Evolutionary conservation across 2,888 invertebrate species (phyloP).

Genomic region (Drosophila siamana): DNA sequence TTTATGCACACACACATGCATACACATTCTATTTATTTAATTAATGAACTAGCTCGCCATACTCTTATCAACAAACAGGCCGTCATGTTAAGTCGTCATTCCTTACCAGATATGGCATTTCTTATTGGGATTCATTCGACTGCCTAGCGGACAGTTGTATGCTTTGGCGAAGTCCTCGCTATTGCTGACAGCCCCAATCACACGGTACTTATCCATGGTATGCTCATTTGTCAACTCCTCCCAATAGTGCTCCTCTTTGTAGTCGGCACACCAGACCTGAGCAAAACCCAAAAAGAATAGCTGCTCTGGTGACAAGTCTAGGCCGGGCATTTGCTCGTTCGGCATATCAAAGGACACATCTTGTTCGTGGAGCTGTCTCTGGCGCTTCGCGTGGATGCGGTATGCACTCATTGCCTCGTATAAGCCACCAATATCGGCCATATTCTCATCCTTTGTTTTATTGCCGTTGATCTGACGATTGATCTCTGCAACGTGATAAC

Average conservation of each 20-base stretch:
- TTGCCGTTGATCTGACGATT: conserved; percentile 80
- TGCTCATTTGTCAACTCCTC: conserved; percentile 77
- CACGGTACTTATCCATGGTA: conserved; percentile 81
- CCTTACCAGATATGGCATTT: conserved; percentile 81
- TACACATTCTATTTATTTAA: conserved; percentile 12
- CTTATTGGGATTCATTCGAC: conserved; percentile 75
- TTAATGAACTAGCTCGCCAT: conserved; percentile 12
- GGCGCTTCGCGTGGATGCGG: conserved; percentile 67
- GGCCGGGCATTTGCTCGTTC: conserved; percentile 81
- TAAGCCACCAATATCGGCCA: conserved; percentile 83
- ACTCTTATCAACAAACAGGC: conserved; percentile 45
- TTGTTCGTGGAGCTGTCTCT: conserved; percentile 2
- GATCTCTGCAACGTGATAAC: conserved; percentile 79
- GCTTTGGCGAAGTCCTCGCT: conserved; percentile 77
- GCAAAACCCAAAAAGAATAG: conserved; percentile 82
- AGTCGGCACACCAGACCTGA: conserved; percentile 82
- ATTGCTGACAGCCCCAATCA: conserved; percentile 80
- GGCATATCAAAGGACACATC: conserved; percentile 26
- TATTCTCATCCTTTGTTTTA: conserved; percentile 80
- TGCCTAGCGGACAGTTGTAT: conserved; percentile 77
- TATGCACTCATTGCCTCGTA: conserved; percentile 75
- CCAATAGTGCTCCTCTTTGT: conserved; percentile 80
- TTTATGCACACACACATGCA: conserved; percentile 1
- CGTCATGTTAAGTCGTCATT: conserved; percentile 9
- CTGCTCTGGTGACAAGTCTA: conserved; percentile 82